These are phyloP conservation scores for Orthonyx spaldingii DNA, from an alignment of 2,113 vertebrate genomes.

Conservation along the genomic window DNA sequence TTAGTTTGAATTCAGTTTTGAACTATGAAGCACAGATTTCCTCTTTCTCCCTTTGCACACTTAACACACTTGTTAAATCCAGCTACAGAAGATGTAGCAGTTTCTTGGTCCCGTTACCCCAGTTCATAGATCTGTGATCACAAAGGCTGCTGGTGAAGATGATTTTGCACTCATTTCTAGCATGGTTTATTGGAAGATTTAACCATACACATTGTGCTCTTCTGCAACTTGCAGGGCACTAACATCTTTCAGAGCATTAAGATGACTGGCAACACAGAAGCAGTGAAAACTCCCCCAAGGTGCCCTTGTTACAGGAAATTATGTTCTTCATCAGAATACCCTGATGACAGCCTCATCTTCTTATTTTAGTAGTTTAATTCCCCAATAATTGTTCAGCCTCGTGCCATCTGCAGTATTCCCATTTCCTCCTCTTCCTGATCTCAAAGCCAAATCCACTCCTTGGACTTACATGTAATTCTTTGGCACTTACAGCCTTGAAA, in stretches of 20 bases:
- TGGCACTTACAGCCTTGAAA: background rate
- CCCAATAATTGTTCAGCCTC: background rate
- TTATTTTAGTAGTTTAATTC: background rate
- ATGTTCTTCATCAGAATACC: background rate
- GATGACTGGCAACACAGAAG: background rate
- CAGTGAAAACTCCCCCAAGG: background rate
- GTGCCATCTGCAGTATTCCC: background rate
- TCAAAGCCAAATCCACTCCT: background rate
- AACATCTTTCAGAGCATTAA: background rate
- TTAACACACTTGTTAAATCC: background rate
- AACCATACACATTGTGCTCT: background rate
- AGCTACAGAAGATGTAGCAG: background rate
- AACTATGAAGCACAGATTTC: background rate
- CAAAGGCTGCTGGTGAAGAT: background rate
- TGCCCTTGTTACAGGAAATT: background rate
- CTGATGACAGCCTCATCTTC: background rate
- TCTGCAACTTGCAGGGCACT: background rate
- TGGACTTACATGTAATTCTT: background rate
- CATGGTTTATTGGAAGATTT: background rate
- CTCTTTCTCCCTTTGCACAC: background rate
- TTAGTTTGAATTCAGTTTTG: background rate
- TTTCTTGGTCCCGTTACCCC: background rate
- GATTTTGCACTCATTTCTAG: background rate
- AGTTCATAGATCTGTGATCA: background rate
- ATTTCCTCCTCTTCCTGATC: background rate